Evolutionary conservation across 2,888 invertebrate genomes (phyloP).

Genomic region (Aproaerema taeniolella): DNA sequence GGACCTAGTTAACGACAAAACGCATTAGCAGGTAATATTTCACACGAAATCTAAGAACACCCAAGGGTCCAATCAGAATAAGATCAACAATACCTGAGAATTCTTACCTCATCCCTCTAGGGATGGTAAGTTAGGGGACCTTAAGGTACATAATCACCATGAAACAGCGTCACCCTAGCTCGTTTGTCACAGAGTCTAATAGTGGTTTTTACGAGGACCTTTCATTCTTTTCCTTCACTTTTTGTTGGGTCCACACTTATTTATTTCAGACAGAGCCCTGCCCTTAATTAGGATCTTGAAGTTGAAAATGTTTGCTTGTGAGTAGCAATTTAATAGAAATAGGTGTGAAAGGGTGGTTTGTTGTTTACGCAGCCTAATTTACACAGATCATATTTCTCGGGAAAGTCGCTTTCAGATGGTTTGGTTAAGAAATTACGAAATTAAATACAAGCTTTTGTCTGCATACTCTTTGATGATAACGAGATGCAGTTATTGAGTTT

Average conservation of each 20-base stretch:
- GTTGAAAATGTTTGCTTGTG: slow-evolving; percentile 17
- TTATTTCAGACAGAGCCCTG: slow-evolving; percentile 26
- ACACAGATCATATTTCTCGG: slow-evolving; percentile 2
- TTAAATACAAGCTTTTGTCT: too few species aligned
- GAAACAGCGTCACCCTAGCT: slow-evolving; percentile 35
- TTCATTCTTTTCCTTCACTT: slow-evolving; percentile 43
- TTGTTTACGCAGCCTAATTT: slow-evolving; percentile 3
- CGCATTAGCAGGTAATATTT: slow-evolving; percentile 4
- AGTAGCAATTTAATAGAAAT: slow-evolving; percentile 12
- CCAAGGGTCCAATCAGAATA: slow-evolving; percentile 5
- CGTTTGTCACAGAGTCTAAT: slow-evolving; percentile 49
- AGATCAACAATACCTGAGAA: background rate
- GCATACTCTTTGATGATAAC: too few species aligned
- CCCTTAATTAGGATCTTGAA: slow-evolving; percentile 28
- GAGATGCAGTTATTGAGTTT: too few species aligned
- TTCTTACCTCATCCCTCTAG: slow-evolving; percentile 12
- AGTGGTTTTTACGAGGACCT: slow-evolving; percentile 47
- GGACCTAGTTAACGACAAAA: background rate
- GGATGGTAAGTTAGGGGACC: slow-evolving; percentile 12
- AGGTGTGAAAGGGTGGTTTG: slow-evolving; percentile 1
- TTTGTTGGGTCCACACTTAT: slow-evolving; percentile 34
- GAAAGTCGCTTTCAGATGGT: too few species aligned
- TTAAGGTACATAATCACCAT: slow-evolving; percentile 36
- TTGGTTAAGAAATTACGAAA: too few species aligned
- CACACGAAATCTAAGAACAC: background rate